Evolutionary conservation across 2,797 vertebrate species (phyloP).

Genomic region (Poeciliopsis presidionis): DNA sequence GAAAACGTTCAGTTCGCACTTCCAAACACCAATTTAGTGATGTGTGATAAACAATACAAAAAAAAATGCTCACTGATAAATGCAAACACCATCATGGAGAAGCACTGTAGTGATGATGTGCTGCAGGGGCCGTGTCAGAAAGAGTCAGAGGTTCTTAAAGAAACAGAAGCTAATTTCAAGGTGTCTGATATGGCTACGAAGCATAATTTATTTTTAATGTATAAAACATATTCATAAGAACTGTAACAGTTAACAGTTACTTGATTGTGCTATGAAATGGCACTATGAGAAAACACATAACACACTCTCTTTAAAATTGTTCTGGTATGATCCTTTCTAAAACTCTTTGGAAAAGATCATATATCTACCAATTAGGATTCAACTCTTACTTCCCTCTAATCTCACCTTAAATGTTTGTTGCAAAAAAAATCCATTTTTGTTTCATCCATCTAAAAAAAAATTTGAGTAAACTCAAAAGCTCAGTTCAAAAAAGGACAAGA

Average conservation of each 20-base stretch:
- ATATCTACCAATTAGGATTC: background rate
- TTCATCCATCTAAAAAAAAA: background rate
- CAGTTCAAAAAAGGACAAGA: background rate
- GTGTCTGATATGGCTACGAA: background rate
- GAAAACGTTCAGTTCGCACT: no score
- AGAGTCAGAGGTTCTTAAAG: background rate
- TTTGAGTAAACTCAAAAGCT: background rate
- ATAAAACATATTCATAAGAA: background rate
- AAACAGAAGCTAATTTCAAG: background rate
- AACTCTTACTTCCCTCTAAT: background rate
- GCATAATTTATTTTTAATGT: background rate
- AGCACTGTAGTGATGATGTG: background rate
- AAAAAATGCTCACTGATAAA: background rate
- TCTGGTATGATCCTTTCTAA: background rate
- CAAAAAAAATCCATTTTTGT: background rate
- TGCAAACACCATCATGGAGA: background rate
- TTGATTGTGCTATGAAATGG: background rate
- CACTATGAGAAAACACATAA: background rate
- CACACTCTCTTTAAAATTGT: background rate
- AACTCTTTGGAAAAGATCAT: background rate
- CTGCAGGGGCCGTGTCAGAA: background rate
- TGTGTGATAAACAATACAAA: background rate
- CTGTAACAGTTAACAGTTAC: background rate
- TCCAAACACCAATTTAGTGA: background rate
- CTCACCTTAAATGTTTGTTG: background rate